phyloP scores from a whole-genome alignment of 2,888 invertebrate genomes.

The Hylaea fasciaria region DNA sequence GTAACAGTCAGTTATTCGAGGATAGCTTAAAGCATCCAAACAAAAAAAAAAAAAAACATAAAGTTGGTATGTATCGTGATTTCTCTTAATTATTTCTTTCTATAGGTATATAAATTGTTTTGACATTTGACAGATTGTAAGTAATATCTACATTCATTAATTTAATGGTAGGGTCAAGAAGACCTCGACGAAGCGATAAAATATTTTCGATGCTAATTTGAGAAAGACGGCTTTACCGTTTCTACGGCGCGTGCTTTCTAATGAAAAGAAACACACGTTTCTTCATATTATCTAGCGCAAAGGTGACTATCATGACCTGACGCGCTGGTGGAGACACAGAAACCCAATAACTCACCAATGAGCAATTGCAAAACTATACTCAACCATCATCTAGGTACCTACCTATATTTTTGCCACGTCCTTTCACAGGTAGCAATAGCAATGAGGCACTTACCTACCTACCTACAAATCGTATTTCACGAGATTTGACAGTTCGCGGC shows the following conservation, averaged over 20 bases:
- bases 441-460: slow-evolving; percentile 40
- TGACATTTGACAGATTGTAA: not conserved
- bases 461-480: slow-evolving; percentile 40
- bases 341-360: slow-evolving; percentile 48
- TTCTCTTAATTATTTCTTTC: no score
- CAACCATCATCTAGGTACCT: slow-evolving; percentile 42
- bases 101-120: no score
- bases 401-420: slow-evolving; percentile 38
- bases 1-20: no score
- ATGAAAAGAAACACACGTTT: slow-evolving; percentile 51
- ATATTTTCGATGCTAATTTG: slow-evolving; percentile 40
- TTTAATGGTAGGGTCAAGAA: slow-evolving; percentile 16
- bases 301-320: slow-evolving; percentile 62
- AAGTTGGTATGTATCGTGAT: no score
- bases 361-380: slow-evolving; percentile 45
- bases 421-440: slow-evolving; percentile 49
- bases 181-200: slow-evolving; percentile 11
- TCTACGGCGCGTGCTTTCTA: slow-evolving; percentile 55
- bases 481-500: slow-evolving; percentile 52
- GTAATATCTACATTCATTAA: not conserved
- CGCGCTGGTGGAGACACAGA: slow-evolving; percentile 50
- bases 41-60: no score
- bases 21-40: no score
- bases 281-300: slow-evolving; percentile 60
- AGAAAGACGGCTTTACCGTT: slow-evolving; percentile 40